A percentile compares a stretch with the other conserved stretches of the same genome.
Evolutionary conservation across 2,113 vertebrate genomes (phyloP).

Genomic region (Dinomys branickii): DNA sequence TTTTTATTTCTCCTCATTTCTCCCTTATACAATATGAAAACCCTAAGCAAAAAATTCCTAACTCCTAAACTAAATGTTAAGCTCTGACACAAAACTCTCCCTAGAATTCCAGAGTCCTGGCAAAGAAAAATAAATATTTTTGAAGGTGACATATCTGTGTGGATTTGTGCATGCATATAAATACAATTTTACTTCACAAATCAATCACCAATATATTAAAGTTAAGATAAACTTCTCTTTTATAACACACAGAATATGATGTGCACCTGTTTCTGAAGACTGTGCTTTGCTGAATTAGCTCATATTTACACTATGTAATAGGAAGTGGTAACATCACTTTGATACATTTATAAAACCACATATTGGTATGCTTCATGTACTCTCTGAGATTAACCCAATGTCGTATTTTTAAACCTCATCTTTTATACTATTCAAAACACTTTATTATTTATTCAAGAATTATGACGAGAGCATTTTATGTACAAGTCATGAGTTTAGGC

Average conservation of each 20-base stretch:
- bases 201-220: background rate
- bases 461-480: background rate
- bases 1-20: background rate
- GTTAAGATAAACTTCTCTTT: background rate
- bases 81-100: background rate
- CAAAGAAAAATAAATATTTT: background rate
- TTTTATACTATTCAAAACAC: conserved; percentile 36
- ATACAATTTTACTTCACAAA: background rate
- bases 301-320: background rate
- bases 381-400: background rate
- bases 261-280: background rate
- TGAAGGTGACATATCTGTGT: background rate
- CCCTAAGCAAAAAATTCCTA: background rate
- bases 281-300: background rate
- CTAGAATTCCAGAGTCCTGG: background rate
- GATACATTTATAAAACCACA: background rate
- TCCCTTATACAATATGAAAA: background rate
- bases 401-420: background rate
- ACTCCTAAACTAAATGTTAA: background rate
- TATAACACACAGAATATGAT: background rate
- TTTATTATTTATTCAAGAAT: conserved; percentile 54
- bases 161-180: background rate
- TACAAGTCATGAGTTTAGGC: background rate
- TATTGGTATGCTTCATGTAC: background rate
- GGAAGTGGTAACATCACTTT: background rate